Base-by-base conservation (phyloP, 2,797 vertebrate genomes). In the Mus caroli region DNA sequence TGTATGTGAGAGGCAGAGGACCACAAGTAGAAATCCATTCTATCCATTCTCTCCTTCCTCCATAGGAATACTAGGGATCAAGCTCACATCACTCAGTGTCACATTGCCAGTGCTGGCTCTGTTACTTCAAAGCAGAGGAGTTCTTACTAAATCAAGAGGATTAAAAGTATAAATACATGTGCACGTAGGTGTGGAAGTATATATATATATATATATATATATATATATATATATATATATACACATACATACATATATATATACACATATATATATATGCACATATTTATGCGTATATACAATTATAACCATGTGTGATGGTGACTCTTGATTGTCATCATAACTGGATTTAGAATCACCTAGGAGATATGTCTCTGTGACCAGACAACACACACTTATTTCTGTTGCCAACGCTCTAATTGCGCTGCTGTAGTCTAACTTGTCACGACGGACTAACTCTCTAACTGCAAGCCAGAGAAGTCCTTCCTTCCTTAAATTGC, bases 71-170 rank as follows among this genome's bases (percentile, higher is more conserved):
- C 26, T 26, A 60, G 24, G 52, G 52, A 88, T 54, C 15, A 40
- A 75, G 56, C 37, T 75, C n/a, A 28, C 19, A 22, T 17, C 34
- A 10, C 60, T 43, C 1, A 40, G 26, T 14, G 50, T 52, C 50
- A 24, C 67, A 56, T 46, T 14, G 3, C 71, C 37, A 58, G 26
- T 31, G 28, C 28, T 60, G 76, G 28, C 87, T 83, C 75, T 92
- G 64, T 89, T 82, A 62, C 50, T 79, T 89, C 71, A 80, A 84
- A 79, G 14, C 69, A 90, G 90, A 95, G 83, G 79, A 71, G 12
- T 46, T 19, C 73, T 94, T 78, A 78, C 67, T 82, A 91, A 91
- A 89, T 88, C 34, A 91, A 73, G 56, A 91, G 79, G 40, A 77
- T 58, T 94, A 52, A 58, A 95, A 76, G 86, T 60, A 95, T 79